Evolutionary conservation across 2,113 vertebrate species (phyloP).

Genomic region (crab-eating macaque (Macaca fascicularis)): DNA sequence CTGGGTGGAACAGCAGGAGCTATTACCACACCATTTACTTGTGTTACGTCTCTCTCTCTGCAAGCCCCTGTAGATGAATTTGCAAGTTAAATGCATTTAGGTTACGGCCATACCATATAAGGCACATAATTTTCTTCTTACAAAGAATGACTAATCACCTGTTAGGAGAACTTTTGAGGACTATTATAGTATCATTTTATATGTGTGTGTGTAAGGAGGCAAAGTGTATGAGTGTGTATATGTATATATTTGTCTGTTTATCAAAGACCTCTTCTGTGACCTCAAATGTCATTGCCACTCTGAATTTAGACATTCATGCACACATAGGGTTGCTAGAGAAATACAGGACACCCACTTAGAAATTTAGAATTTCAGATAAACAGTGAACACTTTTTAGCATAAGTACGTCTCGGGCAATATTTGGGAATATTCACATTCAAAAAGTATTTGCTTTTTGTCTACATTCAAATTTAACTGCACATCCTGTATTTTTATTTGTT

Average conservation of each 20-base stretch:
- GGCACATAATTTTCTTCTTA: background rate
- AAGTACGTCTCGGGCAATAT: background rate
- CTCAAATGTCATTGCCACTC: background rate
- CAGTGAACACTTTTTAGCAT: background rate
- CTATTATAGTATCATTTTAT: background rate
- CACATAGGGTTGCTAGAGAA: background rate
- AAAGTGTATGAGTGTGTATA: background rate
- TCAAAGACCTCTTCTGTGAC: background rate
- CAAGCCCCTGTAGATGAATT: background rate
- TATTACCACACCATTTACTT: accelerated
- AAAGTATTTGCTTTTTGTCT: background rate
- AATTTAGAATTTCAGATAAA: background rate
- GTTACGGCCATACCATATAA: background rate
- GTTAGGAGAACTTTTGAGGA: background rate
- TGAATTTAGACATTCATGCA: background rate
- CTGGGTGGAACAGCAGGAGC: accelerated
- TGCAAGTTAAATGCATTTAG: background rate
- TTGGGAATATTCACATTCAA: background rate
- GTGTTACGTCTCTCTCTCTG: background rate
- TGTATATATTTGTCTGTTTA: background rate
- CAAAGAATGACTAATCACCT: background rate
- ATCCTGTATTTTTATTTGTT: background rate
- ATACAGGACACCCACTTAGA: background rate
- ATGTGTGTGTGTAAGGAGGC: background rate
- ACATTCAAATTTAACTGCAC: background rate